Conservation (phyloP, 2,888 invertebrate species). For the Byasa hedistus region DNA sequence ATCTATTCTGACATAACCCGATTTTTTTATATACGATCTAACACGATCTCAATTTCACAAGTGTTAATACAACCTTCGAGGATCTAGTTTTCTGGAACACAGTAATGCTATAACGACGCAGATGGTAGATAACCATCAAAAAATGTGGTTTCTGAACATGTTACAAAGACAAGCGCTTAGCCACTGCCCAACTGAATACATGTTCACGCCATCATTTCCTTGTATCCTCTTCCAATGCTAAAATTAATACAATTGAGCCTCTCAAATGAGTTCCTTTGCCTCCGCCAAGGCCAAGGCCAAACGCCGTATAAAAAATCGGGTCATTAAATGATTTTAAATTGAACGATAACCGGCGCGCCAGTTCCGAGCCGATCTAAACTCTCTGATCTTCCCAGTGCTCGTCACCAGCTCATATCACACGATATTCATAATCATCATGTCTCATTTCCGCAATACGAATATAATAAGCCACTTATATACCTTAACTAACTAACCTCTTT, state of each 20-base stretch:
- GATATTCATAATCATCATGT: conserved; percentile 44
- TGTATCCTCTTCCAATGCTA: too few species aligned
- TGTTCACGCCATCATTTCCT: too few species aligned
- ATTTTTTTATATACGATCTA: not conserved
- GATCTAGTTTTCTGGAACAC: too few species aligned
- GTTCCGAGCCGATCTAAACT: not conserved
- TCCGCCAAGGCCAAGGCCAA: too few species aligned
- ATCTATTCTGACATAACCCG: not conserved
- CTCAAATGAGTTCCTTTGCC: too few species aligned
- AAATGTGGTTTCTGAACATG: too few species aligned
- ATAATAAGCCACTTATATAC: conserved; percentile 61
- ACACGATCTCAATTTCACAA: not conserved
- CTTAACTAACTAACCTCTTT: conserved; percentile 46
- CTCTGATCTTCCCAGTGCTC: conserved; percentile 45
- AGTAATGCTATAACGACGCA: too few species aligned
- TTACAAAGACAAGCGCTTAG: too few species aligned
- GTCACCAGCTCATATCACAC: conserved; percentile 48
- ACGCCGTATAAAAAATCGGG: not conserved
- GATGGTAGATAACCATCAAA: too few species aligned
- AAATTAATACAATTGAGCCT: too few species aligned
- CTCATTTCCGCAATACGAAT: conserved; percentile 56
- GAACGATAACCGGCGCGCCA: not conserved
- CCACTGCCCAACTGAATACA: too few species aligned
- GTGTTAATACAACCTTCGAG: too few species aligned
- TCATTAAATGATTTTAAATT: not conserved